Evolutionary conservation across 1,140 invertebrate species (phyloP), one percentile per base, ranked within the genome.

Genomic region (Macrocentrus cingulum): DNA sequence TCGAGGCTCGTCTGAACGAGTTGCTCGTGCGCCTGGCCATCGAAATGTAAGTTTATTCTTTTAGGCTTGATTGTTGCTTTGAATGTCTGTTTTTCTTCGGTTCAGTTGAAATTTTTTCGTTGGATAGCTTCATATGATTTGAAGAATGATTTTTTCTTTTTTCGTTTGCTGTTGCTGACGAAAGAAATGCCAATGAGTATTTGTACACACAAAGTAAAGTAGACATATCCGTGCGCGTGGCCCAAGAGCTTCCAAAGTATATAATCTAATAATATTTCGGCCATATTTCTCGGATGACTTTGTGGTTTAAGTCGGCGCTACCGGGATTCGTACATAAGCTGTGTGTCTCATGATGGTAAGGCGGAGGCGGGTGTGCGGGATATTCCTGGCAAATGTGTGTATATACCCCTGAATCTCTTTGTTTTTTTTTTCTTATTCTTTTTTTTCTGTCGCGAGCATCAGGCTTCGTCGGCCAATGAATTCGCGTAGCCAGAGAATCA

Each of bases 1-100:
- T 11, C 83, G 87, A 52, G 88, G 88, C 15, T 89, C 87, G 63
- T 91, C 88, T 8, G 89, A 91, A 71, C 84, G 87, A 53, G 79
- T 89, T 29, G 84, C 86, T 16, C 67, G 75, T 8, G 67, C 69
- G 19, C 68, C 71, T 8, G 64, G 63, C 19, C 74, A 76, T 67
- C 67, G 74, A 64, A 79, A 79, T 62, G 78, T 80, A 60, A 77
- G 75, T 72, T 22, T 44, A 20, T 45, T 41, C 18, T 56, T 18
- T 18, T n/a, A n/a, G n/a, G n/a, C n/a, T n/a, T n/a, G n/a, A n/a
- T n/a, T n/a, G n/a, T n/a, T n/a, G n/a, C n/a, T n/a, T n/a, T 37
- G 7, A 6, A 45, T 36, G 20, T 36, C 2, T 1, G 13, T 52
- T 18, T 20, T 2, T 13, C 36, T 37, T 15, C 11, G 8, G 36